These are phyloP conservation scores for Lycorma delicatula DNA, from an alignment of 1,140 invertebrate genomes.

Conservation along the genomic window DNA sequence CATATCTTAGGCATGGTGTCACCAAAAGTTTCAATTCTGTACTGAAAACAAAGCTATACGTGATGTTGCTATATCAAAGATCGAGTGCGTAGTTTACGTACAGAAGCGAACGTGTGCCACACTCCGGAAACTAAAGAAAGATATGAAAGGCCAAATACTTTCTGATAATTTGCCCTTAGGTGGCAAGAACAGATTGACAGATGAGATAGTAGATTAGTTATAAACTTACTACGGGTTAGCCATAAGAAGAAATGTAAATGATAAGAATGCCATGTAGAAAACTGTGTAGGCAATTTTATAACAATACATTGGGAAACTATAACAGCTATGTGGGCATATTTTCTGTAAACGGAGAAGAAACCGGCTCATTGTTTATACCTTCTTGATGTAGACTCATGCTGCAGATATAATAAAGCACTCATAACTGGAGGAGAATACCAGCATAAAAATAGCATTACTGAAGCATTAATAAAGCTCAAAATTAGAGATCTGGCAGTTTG, in stretches of 20 bases:
- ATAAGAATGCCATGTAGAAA: conserved; percentile 30
- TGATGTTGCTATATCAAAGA: neutral
- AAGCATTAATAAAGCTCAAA: conserved; percentile 16
- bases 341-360: conserved; percentile 31
- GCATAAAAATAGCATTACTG: neutral
- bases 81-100: neutral
- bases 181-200: conserved; percentile 18
- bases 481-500: conserved; percentile 19
- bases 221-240: conserved; percentile 24
- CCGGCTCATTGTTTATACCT: conserved; percentile 28
- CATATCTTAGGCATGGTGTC: neutral
- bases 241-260: conserved; percentile 25
- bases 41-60: neutral
- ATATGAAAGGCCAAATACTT: neutral
- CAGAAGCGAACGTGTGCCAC: neutral
- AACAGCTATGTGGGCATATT: no score
- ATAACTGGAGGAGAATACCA: neutral
- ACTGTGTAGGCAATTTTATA: conserved; percentile 32
- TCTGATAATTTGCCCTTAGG: neutral
- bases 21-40: neutral
- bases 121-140: neutral
- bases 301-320: no score
- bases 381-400: no score
- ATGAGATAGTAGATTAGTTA: conserved; percentile 21
- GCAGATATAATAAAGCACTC: conserved; percentile 18